A percentile compares a stretch with the other conserved stretches of the same genome.
These are phyloP conservation scores for Formica aserva DNA, from an alignment of 2,888 invertebrate species.

Conservation along the genomic window DNA sequence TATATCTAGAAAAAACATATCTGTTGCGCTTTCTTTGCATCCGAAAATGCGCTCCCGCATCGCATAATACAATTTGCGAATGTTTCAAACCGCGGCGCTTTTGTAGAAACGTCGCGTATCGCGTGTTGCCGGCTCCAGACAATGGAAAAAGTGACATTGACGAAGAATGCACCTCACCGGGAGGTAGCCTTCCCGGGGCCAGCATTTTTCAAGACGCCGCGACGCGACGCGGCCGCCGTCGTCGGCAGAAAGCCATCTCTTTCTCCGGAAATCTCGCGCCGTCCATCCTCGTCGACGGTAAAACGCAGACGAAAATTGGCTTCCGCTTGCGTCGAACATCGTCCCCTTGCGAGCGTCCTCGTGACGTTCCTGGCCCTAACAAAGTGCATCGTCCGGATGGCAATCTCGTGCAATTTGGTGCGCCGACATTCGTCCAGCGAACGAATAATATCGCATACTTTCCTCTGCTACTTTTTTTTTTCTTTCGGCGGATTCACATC, in stretches of 20 bases:
- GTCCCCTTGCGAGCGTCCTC: not conserved
- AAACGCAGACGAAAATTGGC: conserved; percentile 43
- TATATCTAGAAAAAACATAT: not conserved
- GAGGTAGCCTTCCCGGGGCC: conserved; percentile 15
- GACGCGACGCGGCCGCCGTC: conserved; percentile 35
- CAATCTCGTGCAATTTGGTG: conserved; percentile 39
- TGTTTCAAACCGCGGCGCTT: conserved; percentile 22
- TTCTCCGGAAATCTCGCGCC: conserved; percentile 35
- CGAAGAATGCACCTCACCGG: conserved; percentile 39
- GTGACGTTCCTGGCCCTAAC: conserved; percentile 13
- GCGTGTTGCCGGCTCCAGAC: not conserved
- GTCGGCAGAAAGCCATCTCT: conserved; percentile 48
- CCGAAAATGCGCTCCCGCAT: not conserved
- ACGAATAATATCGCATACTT: conserved; percentile 11
- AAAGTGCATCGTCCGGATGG: conserved; percentile 27
- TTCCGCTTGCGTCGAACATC: conserved; percentile 36
- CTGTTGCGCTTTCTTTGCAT: not conserved
- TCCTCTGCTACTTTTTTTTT: not conserved
- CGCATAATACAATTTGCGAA: conserved; percentile 38
- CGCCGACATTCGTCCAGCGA: not conserved
- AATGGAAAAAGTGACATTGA: conserved; percentile 48
- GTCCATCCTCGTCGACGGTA: conserved; percentile 22
- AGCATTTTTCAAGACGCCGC: conserved; percentile 50
- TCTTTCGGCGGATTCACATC: not conserved
- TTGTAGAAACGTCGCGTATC: conserved; percentile 19